Evolutionary conservation across 1,140 invertebrate species (phyloP), one percentile per base, ranked within the genome.

Genomic region (Mactra quadrangularis): DNA sequence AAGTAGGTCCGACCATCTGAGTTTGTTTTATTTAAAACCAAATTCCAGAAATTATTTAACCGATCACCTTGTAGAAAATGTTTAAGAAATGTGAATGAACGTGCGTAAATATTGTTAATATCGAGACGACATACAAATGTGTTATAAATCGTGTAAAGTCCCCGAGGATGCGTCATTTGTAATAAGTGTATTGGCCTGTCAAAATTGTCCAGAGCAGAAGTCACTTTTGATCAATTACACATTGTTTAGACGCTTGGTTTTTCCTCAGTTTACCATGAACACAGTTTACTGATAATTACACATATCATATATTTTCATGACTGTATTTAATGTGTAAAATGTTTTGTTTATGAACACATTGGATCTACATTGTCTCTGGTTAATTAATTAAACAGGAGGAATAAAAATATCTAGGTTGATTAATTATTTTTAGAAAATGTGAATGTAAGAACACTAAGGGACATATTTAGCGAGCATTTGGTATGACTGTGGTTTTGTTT

Each of bases 111-210:
- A 41, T 15, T 15, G 38, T 41, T 7, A 41, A 41, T 15, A 41
- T 15, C 6, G 38, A 41, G 38, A 41, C 64, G 45, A 68, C 64
- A 68, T 50, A 72, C 53, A 72, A 72, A 55, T 57, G 70, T 72
- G 70, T 72, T 52, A 57, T 38, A 72, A 72, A 72, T 53, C 70
- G 53, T 72, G 70, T 72, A 72, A 72, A 72, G 29, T 72, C 70
- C 53, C 70, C 3, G 17, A 57, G 70, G 70, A 72, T 72, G 52
- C 55, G 70, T 72, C 70, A 72, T 57, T 72, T 72, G 53, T 72
- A 31, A 55, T 38, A 53, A 55, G 72, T 75, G 45, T 47, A 60
- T 60, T 75, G 72, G 33, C 35, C 72, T 75, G 72, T 75, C 72
- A 75, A 75, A 59, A 60, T 38, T 59, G 57, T 60, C 72, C 72